Evolutionary conservation across 1,140 invertebrate species (phyloP).

Genomic region (Anthonomus grandis): DNA sequence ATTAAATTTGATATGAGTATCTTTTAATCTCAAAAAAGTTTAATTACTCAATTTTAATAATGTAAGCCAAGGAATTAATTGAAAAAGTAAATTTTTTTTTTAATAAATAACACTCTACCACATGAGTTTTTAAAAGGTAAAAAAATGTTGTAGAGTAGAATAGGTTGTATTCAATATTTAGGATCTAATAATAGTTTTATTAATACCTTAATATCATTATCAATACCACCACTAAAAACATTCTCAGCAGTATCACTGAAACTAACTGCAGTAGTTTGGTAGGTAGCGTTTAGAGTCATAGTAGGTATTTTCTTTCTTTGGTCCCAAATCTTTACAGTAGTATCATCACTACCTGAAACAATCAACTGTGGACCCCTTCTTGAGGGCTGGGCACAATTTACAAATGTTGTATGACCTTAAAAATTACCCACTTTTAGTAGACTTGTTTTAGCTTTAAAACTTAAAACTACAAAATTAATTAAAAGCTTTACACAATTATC

Average conservation of each 20-base stretch:
- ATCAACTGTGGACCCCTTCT: slow-evolving; percentile 84
- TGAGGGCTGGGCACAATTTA: slow-evolving; percentile 79
- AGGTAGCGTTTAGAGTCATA: slow-evolving; percentile 77
- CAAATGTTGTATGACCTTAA: slow-evolving; percentile 73
- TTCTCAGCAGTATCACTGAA: slow-evolving; percentile 97
- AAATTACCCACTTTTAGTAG: background rate
- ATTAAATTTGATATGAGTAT: too few species aligned
- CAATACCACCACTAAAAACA: slow-evolving; percentile 86
- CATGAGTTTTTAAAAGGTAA: too few species aligned
- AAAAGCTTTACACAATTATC: slow-evolving; percentile 63
- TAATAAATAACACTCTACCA: background rate
- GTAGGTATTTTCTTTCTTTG: slow-evolving; percentile 75
- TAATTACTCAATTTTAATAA: too few species aligned
- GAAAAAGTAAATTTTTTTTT: too few species aligned
- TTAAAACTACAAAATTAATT: background rate
- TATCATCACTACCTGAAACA: slow-evolving; percentile 94
- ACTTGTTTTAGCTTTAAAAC: too few species aligned
- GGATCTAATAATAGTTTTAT: background rate
- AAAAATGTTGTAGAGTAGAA: background rate
- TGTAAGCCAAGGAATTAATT: too few species aligned
- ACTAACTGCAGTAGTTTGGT: slow-evolving; percentile 83
- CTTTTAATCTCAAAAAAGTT: too few species aligned
- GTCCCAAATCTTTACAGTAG: slow-evolving; percentile 89
- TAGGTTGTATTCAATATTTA: background rate
- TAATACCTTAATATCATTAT: slow-evolving; percentile 89